phyloP scores from a whole-genome alignment of 2,113 vertebrate genomes.

The Thomomys bottae region DNA sequence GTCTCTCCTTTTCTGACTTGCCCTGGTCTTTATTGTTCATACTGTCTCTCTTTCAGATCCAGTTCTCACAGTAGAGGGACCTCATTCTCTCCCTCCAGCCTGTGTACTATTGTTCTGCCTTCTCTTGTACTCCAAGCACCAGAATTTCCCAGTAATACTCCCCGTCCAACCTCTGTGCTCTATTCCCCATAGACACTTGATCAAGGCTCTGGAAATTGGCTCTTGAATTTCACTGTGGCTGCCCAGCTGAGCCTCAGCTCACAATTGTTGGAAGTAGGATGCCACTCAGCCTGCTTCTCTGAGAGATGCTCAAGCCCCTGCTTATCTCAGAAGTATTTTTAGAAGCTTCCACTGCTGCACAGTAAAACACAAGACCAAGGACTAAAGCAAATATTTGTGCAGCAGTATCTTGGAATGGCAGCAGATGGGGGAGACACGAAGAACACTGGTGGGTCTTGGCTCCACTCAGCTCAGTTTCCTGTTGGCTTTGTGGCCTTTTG shows the following conservation, averaged over 20 bases:
- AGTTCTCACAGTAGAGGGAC: constrained; percentile 82
- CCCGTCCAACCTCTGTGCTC: not conserved
- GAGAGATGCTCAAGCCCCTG: not conserved
- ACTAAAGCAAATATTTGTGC: constrained; percentile 35
- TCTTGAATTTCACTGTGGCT: constrained; percentile 78
- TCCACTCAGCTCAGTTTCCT: not conserved
- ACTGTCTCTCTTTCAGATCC: constrained; percentile 87
- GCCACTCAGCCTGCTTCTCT: constrained; percentile 18
- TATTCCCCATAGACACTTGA: constrained; percentile 77
- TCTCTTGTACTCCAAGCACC: constrained; percentile 61
- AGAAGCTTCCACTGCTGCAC: constrained; percentile 30
- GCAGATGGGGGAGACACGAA: not conserved
- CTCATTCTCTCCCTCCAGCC: constrained; percentile 76
- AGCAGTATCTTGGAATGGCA: not conserved
- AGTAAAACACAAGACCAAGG: constrained; percentile 39
- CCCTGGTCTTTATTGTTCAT: constrained; percentile 88
- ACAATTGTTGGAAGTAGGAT: constrained; percentile 76
- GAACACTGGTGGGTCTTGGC: not conserved
- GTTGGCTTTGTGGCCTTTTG: not conserved
- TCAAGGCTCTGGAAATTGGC: constrained; percentile 79
- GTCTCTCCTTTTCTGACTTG: constrained; percentile 85
- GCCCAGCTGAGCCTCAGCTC: constrained; percentile 74
- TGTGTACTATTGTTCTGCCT: constrained; percentile 44
- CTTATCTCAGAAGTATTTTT: constrained; percentile 26
- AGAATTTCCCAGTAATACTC: constrained; percentile 78